phyloP scores from a whole-genome alignment of 2,888 invertebrate species.

The Cinara cedri region DNA sequence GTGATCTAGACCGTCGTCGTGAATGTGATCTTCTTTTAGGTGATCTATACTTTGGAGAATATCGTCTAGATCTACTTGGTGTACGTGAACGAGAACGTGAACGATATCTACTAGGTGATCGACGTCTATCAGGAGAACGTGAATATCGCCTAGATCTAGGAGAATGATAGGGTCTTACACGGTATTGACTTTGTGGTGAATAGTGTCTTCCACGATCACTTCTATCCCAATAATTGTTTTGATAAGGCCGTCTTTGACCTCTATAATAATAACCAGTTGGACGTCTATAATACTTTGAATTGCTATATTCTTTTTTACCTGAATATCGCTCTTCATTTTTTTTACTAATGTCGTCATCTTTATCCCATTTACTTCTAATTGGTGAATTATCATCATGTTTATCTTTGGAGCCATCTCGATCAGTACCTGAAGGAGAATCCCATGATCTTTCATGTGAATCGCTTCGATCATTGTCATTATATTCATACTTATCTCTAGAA shows the following conservation, averaged over 20 bases:
- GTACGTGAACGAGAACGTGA: constrained; percentile 31
- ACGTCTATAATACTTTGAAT: constrained; percentile 50
- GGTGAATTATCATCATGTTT: constrained; percentile 38
- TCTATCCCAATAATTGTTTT: constrained; percentile 53
- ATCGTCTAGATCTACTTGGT: constrained; percentile 31
- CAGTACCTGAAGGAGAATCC: constrained; percentile 15
- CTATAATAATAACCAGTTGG: constrained; percentile 32
- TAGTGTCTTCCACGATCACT: constrained; percentile 45
- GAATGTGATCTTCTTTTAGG: constrained; percentile 42
- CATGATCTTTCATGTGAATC: constrained; percentile 40
- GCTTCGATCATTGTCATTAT: constrained; percentile 47
- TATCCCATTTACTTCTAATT: constrained; percentile 45
- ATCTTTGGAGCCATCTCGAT: constrained; percentile 24
- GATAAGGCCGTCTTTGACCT: constrained; percentile 44
- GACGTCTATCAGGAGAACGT: constrained; percentile 52
- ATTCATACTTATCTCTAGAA: constrained; percentile 46
- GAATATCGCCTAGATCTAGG: constrained; percentile 42
- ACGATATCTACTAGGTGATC: constrained; percentile 49
- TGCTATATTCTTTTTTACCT: constrained; percentile 34
- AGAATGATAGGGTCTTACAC: constrained; percentile 46
- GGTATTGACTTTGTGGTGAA: constrained; percentile 51
- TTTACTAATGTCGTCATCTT: constrained; percentile 35
- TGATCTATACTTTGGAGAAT: constrained; percentile 40
- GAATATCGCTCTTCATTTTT: constrained; percentile 29
- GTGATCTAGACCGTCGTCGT: constrained; percentile 19